Conservation (phyloP, 2,113 vertebrate species). For the Raja brachyura region DNA sequence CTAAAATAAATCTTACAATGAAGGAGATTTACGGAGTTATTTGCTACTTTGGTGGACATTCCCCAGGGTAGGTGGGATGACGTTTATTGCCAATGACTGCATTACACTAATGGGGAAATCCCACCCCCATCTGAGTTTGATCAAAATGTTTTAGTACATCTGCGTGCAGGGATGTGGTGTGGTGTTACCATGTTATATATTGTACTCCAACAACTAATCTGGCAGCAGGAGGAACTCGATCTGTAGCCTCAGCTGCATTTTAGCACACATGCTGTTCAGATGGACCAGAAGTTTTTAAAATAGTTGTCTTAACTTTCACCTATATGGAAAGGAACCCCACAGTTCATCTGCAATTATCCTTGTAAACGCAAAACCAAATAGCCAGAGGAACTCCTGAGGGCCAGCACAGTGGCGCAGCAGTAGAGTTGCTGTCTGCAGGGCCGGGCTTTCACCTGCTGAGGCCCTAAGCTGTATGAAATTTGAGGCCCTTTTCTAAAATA, state of each 20-base stretch:
- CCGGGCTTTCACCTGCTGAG: no score
- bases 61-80: not conserved
- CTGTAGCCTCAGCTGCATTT: not conserved
- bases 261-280: not conserved
- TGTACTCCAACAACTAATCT: not conserved
- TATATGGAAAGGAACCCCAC: not conserved
- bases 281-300: constrained; percentile 3
- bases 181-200: not conserved
- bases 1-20: not conserved
- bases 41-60: not conserved
- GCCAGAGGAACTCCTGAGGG: no score
- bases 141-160: constrained; percentile 4
- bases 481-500: no score
- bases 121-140: not conserved
- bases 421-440: no score
- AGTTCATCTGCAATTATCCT: not conserved
- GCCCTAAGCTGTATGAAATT: no score
- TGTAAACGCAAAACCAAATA: not conserved
- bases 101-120: not conserved
- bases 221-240: not conserved
- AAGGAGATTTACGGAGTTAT: constrained; percentile 19
- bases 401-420: no score
- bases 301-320: not conserved
- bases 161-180: not conserved
- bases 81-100: not conserved